A percentile compares a stretch with the other conserved stretches of the same genome.
phyloP scores from a whole-genome alignment of 2,797 vertebrate species.

The Cynopterus sphinx region DNA sequence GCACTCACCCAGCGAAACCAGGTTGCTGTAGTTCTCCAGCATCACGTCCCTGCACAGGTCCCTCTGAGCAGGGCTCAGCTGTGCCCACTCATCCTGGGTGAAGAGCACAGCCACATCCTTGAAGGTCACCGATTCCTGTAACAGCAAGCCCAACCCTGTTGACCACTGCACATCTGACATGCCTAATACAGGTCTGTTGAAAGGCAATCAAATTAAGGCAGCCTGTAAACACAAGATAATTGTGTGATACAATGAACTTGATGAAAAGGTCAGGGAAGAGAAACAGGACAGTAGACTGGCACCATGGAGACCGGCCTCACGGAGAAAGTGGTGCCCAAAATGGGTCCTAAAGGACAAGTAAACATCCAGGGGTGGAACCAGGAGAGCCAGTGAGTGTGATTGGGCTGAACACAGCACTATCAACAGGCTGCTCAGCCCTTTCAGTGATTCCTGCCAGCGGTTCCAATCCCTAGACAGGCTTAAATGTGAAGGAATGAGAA shows the following conservation, averaged over 20 bases:
- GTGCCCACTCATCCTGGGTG: slow-evolving; percentile 71
- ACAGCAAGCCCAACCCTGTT: not conserved
- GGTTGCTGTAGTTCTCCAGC: slow-evolving; percentile 71
- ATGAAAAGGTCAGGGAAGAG: not conserved
- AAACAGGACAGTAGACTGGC: not conserved
- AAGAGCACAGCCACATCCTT: slow-evolving; percentile 72
- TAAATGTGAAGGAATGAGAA: not conserved
- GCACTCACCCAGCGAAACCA: slow-evolving; percentile 67
- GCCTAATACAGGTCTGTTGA: not conserved
- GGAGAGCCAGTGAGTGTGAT: no score
- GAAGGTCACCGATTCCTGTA: slow-evolving; percentile 72
- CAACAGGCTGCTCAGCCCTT: not conserved
- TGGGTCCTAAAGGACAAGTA: not conserved
- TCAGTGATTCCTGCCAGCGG: not conserved
- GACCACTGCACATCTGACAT: not conserved
- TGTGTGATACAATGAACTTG: not conserved
- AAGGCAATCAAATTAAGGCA: not conserved
- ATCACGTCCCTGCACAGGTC: slow-evolving; percentile 68
- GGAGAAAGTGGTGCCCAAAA: not conserved
- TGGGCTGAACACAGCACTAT: not conserved
- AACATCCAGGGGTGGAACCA: no score
- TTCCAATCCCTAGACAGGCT: not conserved
- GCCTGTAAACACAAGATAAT: not conserved
- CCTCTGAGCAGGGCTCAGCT: slow-evolving; percentile 62
- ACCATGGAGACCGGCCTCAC: not conserved